phyloP scores from a whole-genome alignment of 1,140 invertebrate genomes.

The Calliopsis andreniformis region DNA sequence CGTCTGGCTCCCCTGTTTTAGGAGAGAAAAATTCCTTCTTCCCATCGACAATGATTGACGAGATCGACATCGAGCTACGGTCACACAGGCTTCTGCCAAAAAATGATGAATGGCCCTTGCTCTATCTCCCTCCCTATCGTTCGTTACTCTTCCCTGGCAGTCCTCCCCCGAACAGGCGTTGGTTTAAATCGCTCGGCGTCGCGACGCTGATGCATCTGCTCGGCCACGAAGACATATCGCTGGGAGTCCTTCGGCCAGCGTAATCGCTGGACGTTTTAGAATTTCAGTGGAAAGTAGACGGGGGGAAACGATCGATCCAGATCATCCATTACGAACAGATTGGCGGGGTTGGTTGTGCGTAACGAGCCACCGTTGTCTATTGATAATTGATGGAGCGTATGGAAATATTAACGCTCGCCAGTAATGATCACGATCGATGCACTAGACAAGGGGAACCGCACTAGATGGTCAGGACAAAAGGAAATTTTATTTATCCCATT shows the following conservation, averaged over 20 bases:
- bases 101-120: slow-evolving; percentile 57
- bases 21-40: slow-evolving; percentile 21
- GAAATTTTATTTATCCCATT: too few species aligned
- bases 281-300: slow-evolving; percentile 18
- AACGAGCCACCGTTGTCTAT: slow-evolving; percentile 1
- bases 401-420: too few species aligned
- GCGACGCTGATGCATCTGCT: slow-evolving; percentile 23
- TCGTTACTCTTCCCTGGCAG: background rate
- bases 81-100: slow-evolving; percentile 14
- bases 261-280: slow-evolving; percentile 21
- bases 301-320: background rate
- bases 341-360: background rate
- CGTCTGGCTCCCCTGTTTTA: background rate
- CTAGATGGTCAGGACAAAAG: too few species aligned
- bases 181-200: slow-evolving; percentile 22
- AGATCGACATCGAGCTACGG: slow-evolving; percentile 41
- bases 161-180: slow-evolving; percentile 18
- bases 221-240: slow-evolving; percentile 30
- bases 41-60: slow-evolving; percentile 52
- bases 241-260: background rate
- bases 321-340: background rate
- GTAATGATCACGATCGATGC: too few species aligned
- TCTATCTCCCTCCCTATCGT: slow-evolving; percentile 32
- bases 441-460: too few species aligned
- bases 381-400: slow-evolving; percentile 14